These are phyloP conservation scores for Okamejei kenojei DNA, from an alignment of 2,797 vertebrate species.

Conservation along the genomic window DNA sequence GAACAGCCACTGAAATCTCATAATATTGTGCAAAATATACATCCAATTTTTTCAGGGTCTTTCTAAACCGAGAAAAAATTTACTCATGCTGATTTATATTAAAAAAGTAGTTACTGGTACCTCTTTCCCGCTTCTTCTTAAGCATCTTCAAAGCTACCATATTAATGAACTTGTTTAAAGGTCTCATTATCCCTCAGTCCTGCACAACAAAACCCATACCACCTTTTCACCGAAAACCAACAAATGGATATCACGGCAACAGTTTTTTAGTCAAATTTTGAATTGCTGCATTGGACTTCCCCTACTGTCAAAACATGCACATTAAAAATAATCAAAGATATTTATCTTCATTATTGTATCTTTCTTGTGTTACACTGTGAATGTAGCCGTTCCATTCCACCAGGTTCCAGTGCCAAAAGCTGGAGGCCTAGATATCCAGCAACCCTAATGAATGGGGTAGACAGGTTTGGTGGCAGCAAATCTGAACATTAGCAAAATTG, in stretches of 20 bases:
- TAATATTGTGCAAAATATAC: background rate
- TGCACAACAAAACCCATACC: background rate
- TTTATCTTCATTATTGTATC: background rate
- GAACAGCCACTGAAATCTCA: background rate
- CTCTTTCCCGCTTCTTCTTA: background rate
- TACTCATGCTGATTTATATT: background rate
- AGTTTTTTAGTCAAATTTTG: background rate
- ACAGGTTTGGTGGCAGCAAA: too few species aligned
- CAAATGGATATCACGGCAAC: background rate
- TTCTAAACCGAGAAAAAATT: background rate
- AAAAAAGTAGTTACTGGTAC: background rate
- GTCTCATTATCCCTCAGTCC: background rate
- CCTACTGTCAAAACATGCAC: background rate
- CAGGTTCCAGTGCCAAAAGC: background rate
- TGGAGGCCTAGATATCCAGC: too few species aligned
- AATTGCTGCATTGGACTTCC: background rate
- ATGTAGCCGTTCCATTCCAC: background rate
- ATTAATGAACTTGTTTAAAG: background rate
- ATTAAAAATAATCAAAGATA: background rate
- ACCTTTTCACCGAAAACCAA: background rate
- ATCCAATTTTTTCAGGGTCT: background rate
- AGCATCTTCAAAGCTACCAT: background rate
- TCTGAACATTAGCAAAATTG: too few species aligned
- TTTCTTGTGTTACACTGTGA: background rate
- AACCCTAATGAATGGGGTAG: too few species aligned